phyloP scores from a whole-genome alignment of 2,797 vertebrate species.

The Coregonus ussuriensis region DNA sequence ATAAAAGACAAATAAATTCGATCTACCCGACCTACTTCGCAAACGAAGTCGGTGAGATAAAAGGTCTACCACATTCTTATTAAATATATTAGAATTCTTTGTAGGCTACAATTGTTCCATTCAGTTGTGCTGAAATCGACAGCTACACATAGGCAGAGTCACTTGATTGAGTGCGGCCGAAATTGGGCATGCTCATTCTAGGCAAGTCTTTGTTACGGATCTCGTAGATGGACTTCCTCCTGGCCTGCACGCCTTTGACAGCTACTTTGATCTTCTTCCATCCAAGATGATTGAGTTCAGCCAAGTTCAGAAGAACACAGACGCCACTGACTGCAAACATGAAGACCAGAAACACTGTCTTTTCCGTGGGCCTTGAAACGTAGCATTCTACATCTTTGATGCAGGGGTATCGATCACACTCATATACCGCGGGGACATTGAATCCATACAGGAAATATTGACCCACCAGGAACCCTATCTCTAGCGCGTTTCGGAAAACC shows the following conservation, averaged over 20 bases:
- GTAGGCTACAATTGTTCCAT: constrained; percentile 3
- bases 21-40: constrained; percentile 30
- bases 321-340: constrained; percentile 94
- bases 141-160: constrained; percentile 90
- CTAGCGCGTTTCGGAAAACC: constrained; percentile 91
- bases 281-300: constrained; percentile 91
- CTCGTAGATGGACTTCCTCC: constrained; percentile 92
- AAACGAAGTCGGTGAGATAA: constrained; percentile 35
- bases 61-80: constrained; percentile 9
- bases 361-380: constrained; percentile 91
- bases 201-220: constrained; percentile 91
- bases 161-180: constrained; percentile 92
- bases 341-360: constrained; percentile 92
- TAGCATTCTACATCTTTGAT: constrained; percentile 95
- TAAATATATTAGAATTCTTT: constrained; percentile 15
- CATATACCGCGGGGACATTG: constrained; percentile 87
- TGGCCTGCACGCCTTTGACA: constrained; percentile 87
- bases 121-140: constrained; percentile 3
- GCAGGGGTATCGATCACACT: constrained; percentile 91
- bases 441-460: constrained; percentile 93
- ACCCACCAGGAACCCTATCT: constrained; percentile 91
- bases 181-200: constrained; percentile 90
- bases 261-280: constrained; percentile 94
- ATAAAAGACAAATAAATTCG: constrained; percentile 32
- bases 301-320: constrained; percentile 90